phyloP scores from a whole-genome alignment of 2,113 vertebrate genomes.

The Ivindomyrus marchei region DNA sequence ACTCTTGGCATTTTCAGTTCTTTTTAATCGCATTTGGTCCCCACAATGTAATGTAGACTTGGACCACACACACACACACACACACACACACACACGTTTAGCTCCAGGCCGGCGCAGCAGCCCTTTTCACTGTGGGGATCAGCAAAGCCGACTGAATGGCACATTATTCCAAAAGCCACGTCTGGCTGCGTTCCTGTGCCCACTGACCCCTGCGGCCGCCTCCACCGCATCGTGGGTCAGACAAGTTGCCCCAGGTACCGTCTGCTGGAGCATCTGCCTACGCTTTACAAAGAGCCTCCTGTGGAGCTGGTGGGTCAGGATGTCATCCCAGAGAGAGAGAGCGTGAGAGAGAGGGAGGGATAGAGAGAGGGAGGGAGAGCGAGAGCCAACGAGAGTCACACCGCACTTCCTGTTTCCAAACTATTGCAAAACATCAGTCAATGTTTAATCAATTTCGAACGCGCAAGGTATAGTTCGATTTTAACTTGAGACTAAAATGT shows the following conservation, averaged over 20 bases:
- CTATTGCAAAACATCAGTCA: not conserved
- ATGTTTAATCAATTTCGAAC: not conserved
- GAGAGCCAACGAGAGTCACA: conserved; percentile 1
- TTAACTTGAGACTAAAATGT: not conserved
- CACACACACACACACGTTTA: not conserved
- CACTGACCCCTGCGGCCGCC: conserved; percentile 26
- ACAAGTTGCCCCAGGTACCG: conserved; percentile 19
- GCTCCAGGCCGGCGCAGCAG: not conserved
- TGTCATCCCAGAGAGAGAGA: not conserved
- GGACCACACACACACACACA: not conserved
- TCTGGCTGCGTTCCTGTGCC: conserved; percentile 24
- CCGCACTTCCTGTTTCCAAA: not conserved
- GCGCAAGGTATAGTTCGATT: not conserved
- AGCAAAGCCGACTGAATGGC: conserved; percentile 38
- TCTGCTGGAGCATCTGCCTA: conserved; percentile 18
- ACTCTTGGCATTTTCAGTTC: no score
- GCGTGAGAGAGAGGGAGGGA: not conserved
- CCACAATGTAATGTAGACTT: no score
- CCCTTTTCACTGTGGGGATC: conserved; percentile 31
- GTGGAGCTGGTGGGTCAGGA: conserved; percentile 31
- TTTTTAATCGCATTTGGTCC: no score
- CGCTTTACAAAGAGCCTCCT: conserved; percentile 30
- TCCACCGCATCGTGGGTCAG: conserved; percentile 10
- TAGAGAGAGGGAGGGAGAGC: not conserved
- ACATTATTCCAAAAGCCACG: conserved; percentile 38